Evolutionary conservation across 1,140 invertebrate species (phyloP).

Genomic region (Acromyrmex heyeri): DNA sequence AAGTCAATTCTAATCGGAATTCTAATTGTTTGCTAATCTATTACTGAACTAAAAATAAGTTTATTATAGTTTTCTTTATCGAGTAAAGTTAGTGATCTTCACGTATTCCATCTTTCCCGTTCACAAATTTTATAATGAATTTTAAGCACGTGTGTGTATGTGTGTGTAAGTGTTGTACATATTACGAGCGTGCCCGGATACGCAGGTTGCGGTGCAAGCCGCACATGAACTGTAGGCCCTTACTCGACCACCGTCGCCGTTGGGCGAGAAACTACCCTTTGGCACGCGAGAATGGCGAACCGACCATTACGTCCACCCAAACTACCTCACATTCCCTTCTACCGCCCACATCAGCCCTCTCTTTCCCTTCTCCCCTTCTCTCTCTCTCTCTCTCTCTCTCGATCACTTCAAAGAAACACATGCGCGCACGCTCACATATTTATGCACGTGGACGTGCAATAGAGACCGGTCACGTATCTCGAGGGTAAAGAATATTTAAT

Average conservation of each 20-base stretch:
- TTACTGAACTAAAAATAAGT: not conserved
- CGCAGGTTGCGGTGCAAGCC: slow-evolving; percentile 56
- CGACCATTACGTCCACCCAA: slow-evolving; percentile 75
- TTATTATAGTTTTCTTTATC: not conserved
- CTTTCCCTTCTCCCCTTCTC: not conserved
- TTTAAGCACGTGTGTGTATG: not conserved
- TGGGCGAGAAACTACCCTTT: slow-evolving; percentile 76
- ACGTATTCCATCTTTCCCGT: not conserved
- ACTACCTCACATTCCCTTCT: slow-evolving; percentile 47
- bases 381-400: not conserved
- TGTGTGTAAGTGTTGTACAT: not conserved
- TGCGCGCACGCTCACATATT: slow-evolving; percentile 11
- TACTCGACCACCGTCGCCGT: slow-evolving; percentile 54
- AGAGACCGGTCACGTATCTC: slow-evolving; percentile 70
- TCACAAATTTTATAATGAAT: slow-evolving; percentile 29
- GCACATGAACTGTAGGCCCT: slow-evolving; percentile 73
- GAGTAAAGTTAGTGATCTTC: too few relatives aligned
- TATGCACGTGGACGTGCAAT: slow-evolving; percentile 41
- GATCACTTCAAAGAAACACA: not conserved
- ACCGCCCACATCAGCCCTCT: slow-evolving; percentile 30
- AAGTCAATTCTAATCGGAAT: not conserved
- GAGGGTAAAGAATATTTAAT: slow-evolving; percentile 77
- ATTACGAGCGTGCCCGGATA: slow-evolving; percentile 7
- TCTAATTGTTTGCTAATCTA: not conserved
- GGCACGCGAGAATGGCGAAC: slow-evolving; percentile 81